Percentiles rank a stretch among this genome's conserved stretches.
Conservation (phyloP, 2,113 vertebrate genomes). For the Diphyllodes magnificus region DNA sequence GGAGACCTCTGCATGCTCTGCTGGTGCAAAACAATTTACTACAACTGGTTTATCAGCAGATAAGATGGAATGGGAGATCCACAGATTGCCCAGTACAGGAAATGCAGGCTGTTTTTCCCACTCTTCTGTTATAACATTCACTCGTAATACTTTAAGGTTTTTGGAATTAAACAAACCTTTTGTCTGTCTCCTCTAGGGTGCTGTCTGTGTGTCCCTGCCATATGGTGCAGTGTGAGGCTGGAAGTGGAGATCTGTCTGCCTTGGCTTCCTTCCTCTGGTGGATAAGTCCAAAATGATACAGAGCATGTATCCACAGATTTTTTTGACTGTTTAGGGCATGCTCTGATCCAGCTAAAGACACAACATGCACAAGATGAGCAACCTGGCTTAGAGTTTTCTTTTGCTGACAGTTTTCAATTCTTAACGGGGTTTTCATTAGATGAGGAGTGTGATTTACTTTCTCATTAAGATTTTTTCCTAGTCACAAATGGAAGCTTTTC, state of each 20-base stretch:
- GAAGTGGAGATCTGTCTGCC: neutral
- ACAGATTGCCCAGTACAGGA: neutral
- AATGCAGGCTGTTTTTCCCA: neutral
- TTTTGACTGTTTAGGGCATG: neutral
- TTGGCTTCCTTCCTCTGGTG: neutral
- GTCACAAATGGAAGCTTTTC: neutral
- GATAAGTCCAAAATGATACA: neutral
- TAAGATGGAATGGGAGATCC: neutral
- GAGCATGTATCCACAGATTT: neutral
- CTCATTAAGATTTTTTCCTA: neutral
- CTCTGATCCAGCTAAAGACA: neutral
- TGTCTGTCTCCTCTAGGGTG: neutral
- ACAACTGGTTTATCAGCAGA: neutral
- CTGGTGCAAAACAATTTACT: neutral
- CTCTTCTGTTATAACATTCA: neutral
- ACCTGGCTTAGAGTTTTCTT: neutral
- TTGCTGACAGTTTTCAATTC: neutral
- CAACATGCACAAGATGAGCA: neutral
- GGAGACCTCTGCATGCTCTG: neutral
- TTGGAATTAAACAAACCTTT: neutral
- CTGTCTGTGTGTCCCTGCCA: neutral
- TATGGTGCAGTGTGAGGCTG: neutral
- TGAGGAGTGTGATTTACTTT: neutral
- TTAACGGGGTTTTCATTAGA: neutral
- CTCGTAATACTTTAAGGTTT: neutral